A percentile compares a stretch with the other conserved stretches of the same genome.
These are phyloP conservation scores for Corythornis cristatus DNA, from an alignment of 2,113 vertebrate genomes.

Conservation along the genomic window DNA sequence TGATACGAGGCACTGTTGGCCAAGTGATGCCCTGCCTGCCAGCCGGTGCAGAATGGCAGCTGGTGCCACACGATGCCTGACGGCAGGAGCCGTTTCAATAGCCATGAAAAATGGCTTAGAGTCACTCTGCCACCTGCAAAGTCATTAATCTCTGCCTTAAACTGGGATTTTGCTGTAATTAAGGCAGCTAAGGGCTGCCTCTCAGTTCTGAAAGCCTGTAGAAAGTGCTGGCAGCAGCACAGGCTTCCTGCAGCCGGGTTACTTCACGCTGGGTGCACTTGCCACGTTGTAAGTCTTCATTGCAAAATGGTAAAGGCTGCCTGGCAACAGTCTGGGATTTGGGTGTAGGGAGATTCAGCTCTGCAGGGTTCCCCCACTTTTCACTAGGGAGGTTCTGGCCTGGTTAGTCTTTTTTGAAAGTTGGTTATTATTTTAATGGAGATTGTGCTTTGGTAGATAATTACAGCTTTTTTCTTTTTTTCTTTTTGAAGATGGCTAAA, in stretches of 20 bases:
- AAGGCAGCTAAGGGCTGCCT: background rate
- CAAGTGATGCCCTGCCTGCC: background rate
- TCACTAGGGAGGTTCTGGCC: background rate
- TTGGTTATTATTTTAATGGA: background rate
- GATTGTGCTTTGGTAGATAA: background rate
- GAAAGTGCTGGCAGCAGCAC: background rate
- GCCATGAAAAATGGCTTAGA: background rate
- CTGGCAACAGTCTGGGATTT: too few relatives aligned
- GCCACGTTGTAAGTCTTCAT: fast-evolving
- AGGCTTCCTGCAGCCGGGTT: background rate
- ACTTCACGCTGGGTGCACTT: background rate
- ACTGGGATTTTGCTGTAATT: background rate
- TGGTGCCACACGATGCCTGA: background rate
- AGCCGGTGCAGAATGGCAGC: background rate
- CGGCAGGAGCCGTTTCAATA: background rate
- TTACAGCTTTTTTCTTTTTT: background rate
- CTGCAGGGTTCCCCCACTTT: fast-evolving
- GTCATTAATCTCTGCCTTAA: slow-evolving; percentile 31
- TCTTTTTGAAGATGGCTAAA: background rate
- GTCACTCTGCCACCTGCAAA: background rate
- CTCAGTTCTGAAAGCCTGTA: background rate
- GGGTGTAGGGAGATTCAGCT: background rate
- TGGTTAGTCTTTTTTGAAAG: background rate
- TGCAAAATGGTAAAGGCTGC: background rate
- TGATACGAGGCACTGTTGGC: background rate